Evolutionary conservation across 2,888 invertebrate species (phyloP).

Genomic region (Dryadula phaetusa): DNA sequence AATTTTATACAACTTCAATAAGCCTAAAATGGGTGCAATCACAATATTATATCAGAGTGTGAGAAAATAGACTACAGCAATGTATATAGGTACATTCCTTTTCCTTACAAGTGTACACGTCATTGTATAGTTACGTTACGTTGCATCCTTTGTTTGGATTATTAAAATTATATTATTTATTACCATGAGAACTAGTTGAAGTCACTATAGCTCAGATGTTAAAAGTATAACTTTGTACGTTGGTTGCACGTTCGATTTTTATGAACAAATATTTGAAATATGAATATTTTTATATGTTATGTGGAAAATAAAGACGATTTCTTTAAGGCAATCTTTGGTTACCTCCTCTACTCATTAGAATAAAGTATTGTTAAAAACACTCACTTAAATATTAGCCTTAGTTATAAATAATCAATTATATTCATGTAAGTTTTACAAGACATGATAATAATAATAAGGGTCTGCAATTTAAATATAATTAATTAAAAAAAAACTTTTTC

Average conservation of each 20-base stretch:
- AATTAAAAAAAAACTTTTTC: no score
- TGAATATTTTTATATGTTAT: no score
- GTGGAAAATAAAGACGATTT: no score
- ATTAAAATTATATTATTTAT: slow-evolving; percentile 25
- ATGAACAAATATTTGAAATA: no score
- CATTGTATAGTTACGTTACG: slow-evolving; percentile 7
- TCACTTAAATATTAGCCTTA: no score
- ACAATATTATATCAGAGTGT: slow-evolving; percentile 26
- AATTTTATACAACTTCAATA: not conserved
- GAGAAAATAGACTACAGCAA: slow-evolving; percentile 26
- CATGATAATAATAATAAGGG: no score
- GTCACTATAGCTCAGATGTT: not conserved
- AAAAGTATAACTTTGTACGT: not conserved
- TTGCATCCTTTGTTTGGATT: slow-evolving; percentile 35
- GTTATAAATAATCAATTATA: no score
- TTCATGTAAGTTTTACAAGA: no score
- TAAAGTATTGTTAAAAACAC: no score
- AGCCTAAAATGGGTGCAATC: not conserved
- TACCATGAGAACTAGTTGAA: slow-evolving; percentile 18
- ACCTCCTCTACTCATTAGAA: no score
- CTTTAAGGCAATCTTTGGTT: no score
- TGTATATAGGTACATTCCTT: slow-evolving; percentile 28
- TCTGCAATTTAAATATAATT: no score
- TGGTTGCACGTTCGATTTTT: not conserved
- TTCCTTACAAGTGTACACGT: slow-evolving; percentile 23